Evolutionary conservation across 2,888 invertebrate species (phyloP).

Genomic region (Plutella xylostella): DNA sequence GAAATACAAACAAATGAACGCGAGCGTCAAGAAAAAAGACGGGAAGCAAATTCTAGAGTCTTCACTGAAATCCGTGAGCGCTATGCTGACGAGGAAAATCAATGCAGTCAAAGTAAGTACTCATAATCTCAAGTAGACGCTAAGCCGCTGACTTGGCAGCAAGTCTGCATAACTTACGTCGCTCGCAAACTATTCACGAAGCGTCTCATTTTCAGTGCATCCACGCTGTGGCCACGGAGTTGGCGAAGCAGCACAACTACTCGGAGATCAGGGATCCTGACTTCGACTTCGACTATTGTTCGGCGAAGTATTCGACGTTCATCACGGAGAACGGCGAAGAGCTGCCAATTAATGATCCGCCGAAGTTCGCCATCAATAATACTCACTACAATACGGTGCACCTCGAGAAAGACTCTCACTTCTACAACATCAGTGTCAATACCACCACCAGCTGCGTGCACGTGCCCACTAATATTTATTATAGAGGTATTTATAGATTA

Average conservation of each 20-base stretch:
- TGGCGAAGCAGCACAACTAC: slow-evolving; percentile 72
- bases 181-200: no score
- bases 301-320: slow-evolving; percentile 81
- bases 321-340: slow-evolving; percentile 28
- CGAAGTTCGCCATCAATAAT: slow-evolving; percentile 41
- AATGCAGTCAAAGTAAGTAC: slow-evolving; percentile 82
- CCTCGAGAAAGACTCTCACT: slow-evolving; percentile 81
- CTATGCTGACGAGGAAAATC: slow-evolving; percentile 89
- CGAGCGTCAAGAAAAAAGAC: slow-evolving; percentile 83
- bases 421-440: slow-evolving; percentile 86
- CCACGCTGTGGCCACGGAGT: slow-evolving; percentile 77
- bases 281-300: slow-evolving; percentile 74
- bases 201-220: slow-evolving; percentile 75
- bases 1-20: slow-evolving; percentile 85
- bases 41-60: slow-evolving; percentile 82
- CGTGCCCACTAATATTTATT: slow-evolving; percentile 94
- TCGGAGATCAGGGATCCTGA: slow-evolving; percentile 37
- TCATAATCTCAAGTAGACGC: background rate
- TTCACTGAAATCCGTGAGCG: slow-evolving; percentile 83
- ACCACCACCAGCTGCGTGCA: slow-evolving; percentile 88
- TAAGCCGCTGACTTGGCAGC: no score
- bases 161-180: no score
- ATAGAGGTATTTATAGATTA: no score
- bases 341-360: slow-evolving; percentile 21
- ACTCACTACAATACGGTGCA: slow-evolving; percentile 65